phyloP scores from a whole-genome alignment of 2,888 invertebrate genomes.

The Stenurella melanura region DNA sequence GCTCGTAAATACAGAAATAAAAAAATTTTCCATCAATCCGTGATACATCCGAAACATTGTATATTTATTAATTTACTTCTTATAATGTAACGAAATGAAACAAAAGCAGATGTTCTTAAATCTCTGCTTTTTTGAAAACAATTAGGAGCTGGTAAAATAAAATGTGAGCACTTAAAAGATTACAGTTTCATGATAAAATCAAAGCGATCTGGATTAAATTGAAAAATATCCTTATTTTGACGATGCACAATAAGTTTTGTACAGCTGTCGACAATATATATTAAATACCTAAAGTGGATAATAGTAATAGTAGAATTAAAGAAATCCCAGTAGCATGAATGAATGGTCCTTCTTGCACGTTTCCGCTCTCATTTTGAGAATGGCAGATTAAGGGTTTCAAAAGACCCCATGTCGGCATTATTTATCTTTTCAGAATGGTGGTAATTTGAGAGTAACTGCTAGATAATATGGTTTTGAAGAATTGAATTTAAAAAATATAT shows the following conservation, averaged over 20 bases:
- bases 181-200: conserved; percentile 40
- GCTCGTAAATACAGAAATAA: too few species aligned
- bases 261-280: conserved; percentile 45
- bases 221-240: conserved; percentile 26
- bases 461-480: conserved; percentile 8
- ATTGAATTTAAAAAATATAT: neutral
- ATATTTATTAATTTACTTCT: neutral
- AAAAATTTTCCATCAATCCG: too few species aligned
- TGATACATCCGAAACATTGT: too few species aligned
- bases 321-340: conserved; percentile 48
- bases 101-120: neutral
- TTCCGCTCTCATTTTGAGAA: conserved; percentile 48
- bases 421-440: conserved; percentile 47
- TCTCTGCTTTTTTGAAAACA: neutral
- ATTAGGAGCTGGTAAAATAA: neutral
- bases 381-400: conserved; percentile 39
- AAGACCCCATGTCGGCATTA: conserved; percentile 45
- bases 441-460: conserved; percentile 48
- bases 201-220: conserved; percentile 28
- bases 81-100: neutral
- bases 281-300: conserved; percentile 37
- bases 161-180: conserved; percentile 4
- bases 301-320: conserved; percentile 52
- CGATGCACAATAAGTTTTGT: conserved; percentile 37
- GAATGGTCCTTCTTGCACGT: conserved; percentile 53